Base-by-base conservation (phyloP, 2,888 invertebrate genomes). In the Dicycla oo region DNA sequence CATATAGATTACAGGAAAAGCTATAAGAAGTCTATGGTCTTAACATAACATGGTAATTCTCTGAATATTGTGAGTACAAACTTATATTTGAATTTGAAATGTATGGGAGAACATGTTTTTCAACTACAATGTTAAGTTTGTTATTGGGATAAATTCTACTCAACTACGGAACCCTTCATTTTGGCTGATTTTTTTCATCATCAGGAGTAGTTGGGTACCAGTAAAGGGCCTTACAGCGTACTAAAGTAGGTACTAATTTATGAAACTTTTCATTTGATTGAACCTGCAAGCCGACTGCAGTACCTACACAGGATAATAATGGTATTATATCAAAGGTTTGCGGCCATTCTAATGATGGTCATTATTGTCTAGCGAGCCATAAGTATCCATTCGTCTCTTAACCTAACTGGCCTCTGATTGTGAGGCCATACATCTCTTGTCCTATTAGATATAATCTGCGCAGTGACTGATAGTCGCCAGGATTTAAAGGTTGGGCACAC, bases 371-470 rank as follows among this genome's bases (percentile, higher is more conserved):
- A 73, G 63, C 62, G 40, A 83, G 51, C 51, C 45, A 58, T 56
- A 72, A 75, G 77, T 75, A 83, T 68, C 64, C 64, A 67, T 69
- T 57, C 69, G 51, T 83, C 70, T 72, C 77, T 65, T 73, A 73
- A 56, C 62, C 69, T 81, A 73, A 81, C 75, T 66, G 70, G 75
- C 75, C 64, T 68, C 67, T 57, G 69, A 78, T 68, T 86, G 71
- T 73, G 73, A 66, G 62, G 61, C 64, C 58, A 80, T 78, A 73
- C 69, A 64, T 72, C 73, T 61, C 49, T 61, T 67, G 78, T 69
- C 69, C 63, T 75, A 83, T 80, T 80, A 85, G 81, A 86, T 86
- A 64, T 62, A 75, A 86, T 84, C 81, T 75, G 54, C 56, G 67
- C 68, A 75, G 65, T 78, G 75, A 80, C 69, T 70, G 73, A 80